Evolutionary conservation across 2,888 invertebrate genomes (phyloP), one percentile per base, ranked within the genome.

Genomic region (Hyles lineata): DNA sequence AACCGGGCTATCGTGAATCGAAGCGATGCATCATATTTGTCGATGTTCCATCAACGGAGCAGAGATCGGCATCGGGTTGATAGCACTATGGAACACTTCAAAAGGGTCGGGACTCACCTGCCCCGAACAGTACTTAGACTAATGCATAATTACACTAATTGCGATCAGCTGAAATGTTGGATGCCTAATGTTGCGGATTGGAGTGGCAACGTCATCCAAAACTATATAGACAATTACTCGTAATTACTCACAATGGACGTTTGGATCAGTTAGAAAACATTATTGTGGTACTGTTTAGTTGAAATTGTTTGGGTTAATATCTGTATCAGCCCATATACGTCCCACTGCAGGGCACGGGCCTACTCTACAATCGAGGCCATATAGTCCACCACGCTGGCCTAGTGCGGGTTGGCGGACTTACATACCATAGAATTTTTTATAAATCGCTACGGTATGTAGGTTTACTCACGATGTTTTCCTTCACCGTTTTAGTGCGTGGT

Each of bases 1-100:
- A 83, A 80, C 77, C 82, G 78, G 80, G 82, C 83, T 90, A 92
- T 93, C 92, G 83, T 74, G 73, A 84, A 91, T 92, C 92, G 86
- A 82, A 84, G 86, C 91, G 84, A 93, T 94, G 87, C 92, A 93
- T 94, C 93, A 94, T 92, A 91, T 92, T 92, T 91, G 92, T 89
- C 84, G 88, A 88, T 84, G 89, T 92, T 92, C 91, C 92, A 91
- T 92, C 91, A 90, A 85, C 86, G 80, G 80, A 81, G 78, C 80
- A 81, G 81, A 79, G 90, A 91, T 90, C 87, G 82, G 85, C 80
- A 89, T 89, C 88, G 82, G 77, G 76, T 82, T 82, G 88, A 90
- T 92, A 91, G 88, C 85, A 85, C 43, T 43, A 43, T 85, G 84
- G 85, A 83, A 77, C 84, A 85, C 88, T 88, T 89, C 90, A 87